Base-by-base conservation (phyloP, 2,113 vertebrate genomes). In the Trogon melanurus region DNA sequence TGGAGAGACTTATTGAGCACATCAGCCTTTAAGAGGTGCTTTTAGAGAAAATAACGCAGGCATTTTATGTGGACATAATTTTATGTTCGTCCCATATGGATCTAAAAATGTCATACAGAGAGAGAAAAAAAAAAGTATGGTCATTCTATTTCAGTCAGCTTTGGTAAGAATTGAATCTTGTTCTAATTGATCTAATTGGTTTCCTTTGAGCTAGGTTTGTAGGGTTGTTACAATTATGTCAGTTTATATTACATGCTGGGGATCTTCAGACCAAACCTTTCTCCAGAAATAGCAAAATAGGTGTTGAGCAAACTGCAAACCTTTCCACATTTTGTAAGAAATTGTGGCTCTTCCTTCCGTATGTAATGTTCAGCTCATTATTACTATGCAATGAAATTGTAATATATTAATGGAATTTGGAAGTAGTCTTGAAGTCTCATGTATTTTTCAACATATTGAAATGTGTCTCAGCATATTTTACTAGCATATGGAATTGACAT, bases 381-480 rank as follows among this genome's bases (percentile, higher is more conserved):
- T 64, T 76, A 61, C n/a, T 74, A 11, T 80, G 27, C 26, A 62
- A 21, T 71, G 79, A 65, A 88, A 73, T 12, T 67, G 82, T 54
- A 89, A 92, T 71, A 30, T 92, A 88, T 87, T 91, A 94, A 96
- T 92, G 84, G 62, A 53, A 89, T 89, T 57, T 94, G 78, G 90
- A 93, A 93, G 89, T 88, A 89, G 34, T 61, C 45, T 89, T 91
- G 74, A 85, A 85, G 64, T 44, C 85, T 91, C 83, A 86, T 93
- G 25, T 85, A 91, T 96, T 95, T 96, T 96, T 96, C 69, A 96
- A 69, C 48, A 78, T 85, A 85, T 12, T 91, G 78, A 89, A 95
- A 91, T 90, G 18, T 92, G 51, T 84, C 58, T 72, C 65, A n/a
- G 60, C 66, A 62, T 92, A 93, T 91, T 96, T 95, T 72, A 89